Conservation (phyloP, 2,797 vertebrate species). For the Tarsius wallacei region DNA sequence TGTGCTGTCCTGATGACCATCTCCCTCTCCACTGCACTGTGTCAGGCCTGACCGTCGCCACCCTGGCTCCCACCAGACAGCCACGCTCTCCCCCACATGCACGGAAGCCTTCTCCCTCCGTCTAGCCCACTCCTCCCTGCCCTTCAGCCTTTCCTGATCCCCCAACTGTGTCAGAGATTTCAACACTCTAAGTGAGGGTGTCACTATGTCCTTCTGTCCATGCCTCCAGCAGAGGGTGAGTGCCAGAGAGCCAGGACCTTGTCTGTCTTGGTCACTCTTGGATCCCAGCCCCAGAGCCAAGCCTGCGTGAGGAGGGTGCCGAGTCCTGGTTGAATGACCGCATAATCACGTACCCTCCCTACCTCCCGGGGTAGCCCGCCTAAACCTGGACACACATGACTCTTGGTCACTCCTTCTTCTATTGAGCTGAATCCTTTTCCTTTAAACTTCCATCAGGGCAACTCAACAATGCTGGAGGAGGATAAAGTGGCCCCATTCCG, state of each 20-base stretch:
- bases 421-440: neutral
- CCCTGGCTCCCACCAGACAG: neutral
- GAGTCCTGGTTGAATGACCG: neutral
- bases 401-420: neutral
- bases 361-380: neutral
- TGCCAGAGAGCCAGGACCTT: accelerated
- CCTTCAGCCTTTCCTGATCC: neutral
- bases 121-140: too few relatives aligned
- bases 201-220: neutral
- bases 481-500: too few relatives aligned
- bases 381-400: neutral
- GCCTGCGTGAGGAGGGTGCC: neutral
- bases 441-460: neutral
- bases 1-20: too few relatives aligned
- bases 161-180: too few relatives aligned
- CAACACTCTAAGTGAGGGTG: neutral
- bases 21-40: neutral
- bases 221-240: too few relatives aligned
- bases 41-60: neutral
- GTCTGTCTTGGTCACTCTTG: neutral
- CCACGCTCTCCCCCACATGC: neutral
- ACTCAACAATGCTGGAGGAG: neutral
- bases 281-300: neutral
- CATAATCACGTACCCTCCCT: neutral
- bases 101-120: neutral